phyloP scores from a whole-genome alignment of 2,888 invertebrate species.

The Vanessa cardui region DNA sequence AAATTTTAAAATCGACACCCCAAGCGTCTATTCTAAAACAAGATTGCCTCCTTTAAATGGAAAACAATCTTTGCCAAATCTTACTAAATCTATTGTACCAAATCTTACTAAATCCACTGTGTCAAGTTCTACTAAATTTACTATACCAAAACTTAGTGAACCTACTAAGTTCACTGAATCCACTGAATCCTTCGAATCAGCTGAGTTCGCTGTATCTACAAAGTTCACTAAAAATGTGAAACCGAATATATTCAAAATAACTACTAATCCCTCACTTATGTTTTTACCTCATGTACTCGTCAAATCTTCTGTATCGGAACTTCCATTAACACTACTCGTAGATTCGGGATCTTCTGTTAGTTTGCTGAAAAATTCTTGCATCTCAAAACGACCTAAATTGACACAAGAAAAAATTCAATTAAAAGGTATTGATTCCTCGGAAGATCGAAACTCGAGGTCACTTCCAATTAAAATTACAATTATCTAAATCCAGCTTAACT shows the following conservation, averaged over 20 bases:
- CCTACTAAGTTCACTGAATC: not conserved
- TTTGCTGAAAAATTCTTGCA: slow-evolving; percentile 26
- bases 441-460: slow-evolving; percentile 32
- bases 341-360: slow-evolving; percentile 34
- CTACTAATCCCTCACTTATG: not conserved
- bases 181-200: no score
- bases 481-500: slow-evolving; percentile 6
- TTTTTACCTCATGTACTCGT: slow-evolving; percentile 16
- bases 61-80: no score
- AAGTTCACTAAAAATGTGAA: not conserved
- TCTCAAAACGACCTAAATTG: slow-evolving; percentile 1
- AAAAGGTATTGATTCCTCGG: slow-evolving; percentile 25
- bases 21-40: not conserved
- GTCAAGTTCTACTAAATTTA: not conserved
- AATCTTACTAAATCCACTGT: no score
- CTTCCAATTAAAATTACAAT: slow-evolving; percentile 33
- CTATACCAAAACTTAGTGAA: not conserved
- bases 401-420: no score
- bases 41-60: not conserved
- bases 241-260: not conserved
- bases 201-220: no score
- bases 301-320: slow-evolving; percentile 17
- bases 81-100: no score
- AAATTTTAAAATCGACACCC: slow-evolving; percentile 13
- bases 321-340: slow-evolving; percentile 25